A percentile compares a stretch with the other conserved stretches of the same genome.
phyloP scores from a whole-genome alignment of 2,113 vertebrate species.

The Nymphicus hollandicus region DNA sequence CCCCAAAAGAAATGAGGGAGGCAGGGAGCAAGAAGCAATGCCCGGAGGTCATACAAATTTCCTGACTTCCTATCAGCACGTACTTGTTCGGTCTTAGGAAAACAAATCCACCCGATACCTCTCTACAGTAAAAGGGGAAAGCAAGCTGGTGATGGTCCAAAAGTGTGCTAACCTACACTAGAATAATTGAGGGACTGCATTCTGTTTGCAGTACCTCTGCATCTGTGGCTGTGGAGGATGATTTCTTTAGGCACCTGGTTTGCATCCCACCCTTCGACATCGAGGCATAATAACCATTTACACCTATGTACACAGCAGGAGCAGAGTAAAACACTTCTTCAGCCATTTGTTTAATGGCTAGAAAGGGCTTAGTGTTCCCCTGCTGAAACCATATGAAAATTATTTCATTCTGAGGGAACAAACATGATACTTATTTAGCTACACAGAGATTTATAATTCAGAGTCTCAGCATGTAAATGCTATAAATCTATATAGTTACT shows the following conservation, averaged over 20 bases:
- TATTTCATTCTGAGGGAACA: neutral
- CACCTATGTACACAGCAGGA: neutral
- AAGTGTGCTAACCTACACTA: neutral
- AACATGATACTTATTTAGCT: neutral
- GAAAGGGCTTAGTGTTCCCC: neutral
- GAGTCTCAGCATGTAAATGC: neutral
- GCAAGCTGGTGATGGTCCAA: neutral
- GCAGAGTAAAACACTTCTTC: neutral
- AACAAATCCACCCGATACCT: neutral
- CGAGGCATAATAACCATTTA: neutral
- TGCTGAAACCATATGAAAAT: neutral
- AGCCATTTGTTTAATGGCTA: neutral
- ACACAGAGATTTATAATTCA: neutral
- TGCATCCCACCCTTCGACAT: neutral
- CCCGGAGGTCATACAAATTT: neutral
- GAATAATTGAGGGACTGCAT: neutral
- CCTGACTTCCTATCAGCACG: neutral
- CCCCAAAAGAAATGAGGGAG: neutral
- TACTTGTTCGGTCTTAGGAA: neutral
- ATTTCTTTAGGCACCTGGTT: neutral
- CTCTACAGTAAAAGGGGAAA: neutral
- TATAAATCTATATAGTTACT: neutral
- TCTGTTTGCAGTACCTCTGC: neutral
- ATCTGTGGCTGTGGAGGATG: neutral
- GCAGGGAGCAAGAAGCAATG: neutral